Conservation (phyloP, 1,140 invertebrate genomes). For the Steinernema feltiae region DNA sequence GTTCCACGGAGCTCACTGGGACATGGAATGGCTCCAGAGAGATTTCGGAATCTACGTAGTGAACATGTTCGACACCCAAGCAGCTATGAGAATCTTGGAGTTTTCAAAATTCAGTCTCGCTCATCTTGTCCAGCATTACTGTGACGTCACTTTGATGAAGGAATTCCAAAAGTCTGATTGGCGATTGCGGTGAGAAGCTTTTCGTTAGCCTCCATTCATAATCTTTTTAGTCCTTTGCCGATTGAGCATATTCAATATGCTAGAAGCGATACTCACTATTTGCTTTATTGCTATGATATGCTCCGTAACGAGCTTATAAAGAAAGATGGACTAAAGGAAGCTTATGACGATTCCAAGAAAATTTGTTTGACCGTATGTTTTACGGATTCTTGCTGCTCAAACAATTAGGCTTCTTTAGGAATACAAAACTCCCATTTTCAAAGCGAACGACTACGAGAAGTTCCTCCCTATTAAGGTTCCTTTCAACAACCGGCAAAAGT, state of each 20-base stretch:
- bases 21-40: conserved; percentile 87
- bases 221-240: conserved; percentile 70
- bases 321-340: neutral
- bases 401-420: conserved; percentile 61
- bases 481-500: conserved; percentile 77
- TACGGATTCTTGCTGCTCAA: neutral
- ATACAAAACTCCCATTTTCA: conserved; percentile 73
- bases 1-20: conserved; percentile 82
- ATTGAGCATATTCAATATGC: conserved; percentile 79
- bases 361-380: neutral
- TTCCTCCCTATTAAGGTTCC: conserved; percentile 71
- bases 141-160: conserved; percentile 75
- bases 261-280: conserved; percentile 85
- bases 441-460: conserved; percentile 67
- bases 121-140: conserved; percentile 74
- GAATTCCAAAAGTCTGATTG: conserved; percentile 89
- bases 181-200: conserved; percentile 64
- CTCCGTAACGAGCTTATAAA: neutral
- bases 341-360: neutral
- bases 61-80: conserved; percentile 92
- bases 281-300: conserved; percentile 81
- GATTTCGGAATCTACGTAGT: conserved; percentile 91
- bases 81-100: conserved; percentile 69
- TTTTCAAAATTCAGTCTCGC: conserved; percentile 71
- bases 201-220: neutral